Percentiles rank a stretch among this genome's conserved stretches.
phyloP scores from a whole-genome alignment of 2,797 vertebrate genomes.

The Geotria australis region DNA sequence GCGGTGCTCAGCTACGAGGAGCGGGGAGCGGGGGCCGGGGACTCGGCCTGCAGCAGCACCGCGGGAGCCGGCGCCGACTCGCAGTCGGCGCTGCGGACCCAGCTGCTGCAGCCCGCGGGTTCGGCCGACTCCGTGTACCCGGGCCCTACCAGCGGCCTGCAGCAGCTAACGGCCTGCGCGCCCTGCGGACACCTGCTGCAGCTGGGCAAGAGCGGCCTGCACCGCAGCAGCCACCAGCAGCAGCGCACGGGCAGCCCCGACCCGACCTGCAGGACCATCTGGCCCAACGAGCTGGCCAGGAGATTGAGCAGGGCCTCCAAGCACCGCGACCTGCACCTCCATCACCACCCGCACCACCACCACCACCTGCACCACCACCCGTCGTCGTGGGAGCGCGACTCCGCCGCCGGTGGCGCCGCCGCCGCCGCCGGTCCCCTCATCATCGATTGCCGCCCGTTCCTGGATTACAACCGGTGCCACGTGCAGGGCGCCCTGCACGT shows the following conservation, averaged over 20 bases:
- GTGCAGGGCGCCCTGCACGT: constrained; percentile 85
- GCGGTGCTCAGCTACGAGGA: constrained; percentile 66
- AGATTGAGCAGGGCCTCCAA: constrained; percentile 31
- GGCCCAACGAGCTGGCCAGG: constrained; percentile 69
- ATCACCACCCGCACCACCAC: constrained; percentile 56
- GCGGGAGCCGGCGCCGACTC: not conserved
- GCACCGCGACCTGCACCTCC: constrained; percentile 53
- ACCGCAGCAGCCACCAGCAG: not conserved
- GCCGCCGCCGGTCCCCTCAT: constrained; percentile 28
- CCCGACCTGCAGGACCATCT: constrained; percentile 33
- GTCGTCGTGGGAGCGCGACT: too few species aligned
- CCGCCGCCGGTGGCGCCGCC: not conserved
- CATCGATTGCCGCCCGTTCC: constrained; percentile 89
- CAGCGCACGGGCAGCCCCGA: too few species aligned
- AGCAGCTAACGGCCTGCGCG: not conserved
- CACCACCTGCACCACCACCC: too few species aligned
- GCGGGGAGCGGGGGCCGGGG: constrained; percentile 25
- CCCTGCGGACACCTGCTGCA: not conserved
- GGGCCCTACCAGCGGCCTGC: not conserved
- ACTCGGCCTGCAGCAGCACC: not conserved
- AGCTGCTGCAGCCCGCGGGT: not conserved
- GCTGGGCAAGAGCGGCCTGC: not conserved
- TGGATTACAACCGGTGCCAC: constrained; percentile 94
- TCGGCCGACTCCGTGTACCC: not conserved
- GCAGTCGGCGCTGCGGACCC: too few species aligned